Conservation (phyloP, 1,140 invertebrate species). For the Ridgeia piscesae region DNA sequence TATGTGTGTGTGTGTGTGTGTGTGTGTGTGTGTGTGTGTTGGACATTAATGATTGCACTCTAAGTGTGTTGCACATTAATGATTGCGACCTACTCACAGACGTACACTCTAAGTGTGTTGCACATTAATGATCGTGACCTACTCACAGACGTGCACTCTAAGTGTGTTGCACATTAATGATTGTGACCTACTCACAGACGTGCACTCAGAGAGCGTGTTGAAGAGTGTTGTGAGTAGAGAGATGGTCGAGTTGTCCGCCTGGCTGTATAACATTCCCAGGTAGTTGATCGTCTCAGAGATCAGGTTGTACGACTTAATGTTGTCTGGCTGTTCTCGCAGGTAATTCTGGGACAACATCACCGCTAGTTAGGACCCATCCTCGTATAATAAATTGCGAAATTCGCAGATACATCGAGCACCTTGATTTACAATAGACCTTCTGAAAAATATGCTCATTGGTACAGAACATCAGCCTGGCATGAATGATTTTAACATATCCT, state of each 20-base stretch:
- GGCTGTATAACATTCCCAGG: slow-evolving; percentile 47
- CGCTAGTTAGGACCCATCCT: no score
- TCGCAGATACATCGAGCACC: no score
- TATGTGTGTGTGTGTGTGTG: no score
- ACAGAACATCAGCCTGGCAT: no score
- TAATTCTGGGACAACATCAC: slow-evolving; percentile 41
- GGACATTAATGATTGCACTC: not conserved
- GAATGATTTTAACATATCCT: no score
- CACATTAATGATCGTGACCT: not conserved
- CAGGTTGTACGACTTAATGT: slow-evolving; percentile 52
- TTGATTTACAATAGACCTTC: no score
- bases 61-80: not conserved
- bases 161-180: not conserved
- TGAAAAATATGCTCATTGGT: no score
- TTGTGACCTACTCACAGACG: slow-evolving; percentile 44
- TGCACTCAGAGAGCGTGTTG: slow-evolving; percentile 48
- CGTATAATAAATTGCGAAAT: no score
- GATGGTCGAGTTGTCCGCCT: slow-evolving; percentile 44
- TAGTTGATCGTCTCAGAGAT: slow-evolving; percentile 47
- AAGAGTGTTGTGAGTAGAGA: slow-evolving; percentile 47
- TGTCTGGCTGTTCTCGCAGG: slow-evolving; percentile 52
- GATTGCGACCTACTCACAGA: not conserved
- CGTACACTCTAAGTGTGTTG: not conserved
- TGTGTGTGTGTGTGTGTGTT: not conserved
- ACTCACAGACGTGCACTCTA: slow-evolving; percentile 38